Evolutionary conservation across 2,113 vertebrate species (phyloP).

Genomic region (Thunnus thynnus): DNA sequence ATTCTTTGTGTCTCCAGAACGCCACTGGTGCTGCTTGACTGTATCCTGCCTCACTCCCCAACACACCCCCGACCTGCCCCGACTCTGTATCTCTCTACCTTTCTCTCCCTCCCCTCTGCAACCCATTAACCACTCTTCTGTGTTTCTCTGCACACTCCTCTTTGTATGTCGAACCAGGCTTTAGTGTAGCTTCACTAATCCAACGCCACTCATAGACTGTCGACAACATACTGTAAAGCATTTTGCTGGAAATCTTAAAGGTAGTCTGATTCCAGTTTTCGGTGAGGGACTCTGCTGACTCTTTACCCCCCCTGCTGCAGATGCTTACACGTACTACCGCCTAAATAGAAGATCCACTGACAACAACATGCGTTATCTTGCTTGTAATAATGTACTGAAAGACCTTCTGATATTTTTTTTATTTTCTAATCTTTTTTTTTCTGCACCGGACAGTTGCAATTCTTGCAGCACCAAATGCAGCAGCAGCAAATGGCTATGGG

Average conservation of each 20-base stretch:
- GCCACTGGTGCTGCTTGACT: conserved; percentile 75
- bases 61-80: conserved; percentile 43
- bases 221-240: not conserved
- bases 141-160: conserved; percentile 62
- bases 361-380: not conserved
- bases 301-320: conserved; percentile 7
- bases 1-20: conserved; percentile 46
- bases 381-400: conserved; percentile 2
- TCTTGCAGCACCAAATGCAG: conserved; percentile 98
- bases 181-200: conserved; percentile 75
- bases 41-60: conserved; percentile 68
- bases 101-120: conserved; percentile 43
- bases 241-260: not conserved
- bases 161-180: conserved; percentile 59
- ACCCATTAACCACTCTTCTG: conserved; percentile 70
- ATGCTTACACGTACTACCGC: conserved; percentile 5
- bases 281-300: conserved; percentile 20
- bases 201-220: conserved; percentile 2
- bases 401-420: conserved; percentile 4
- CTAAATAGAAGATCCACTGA: not conserved
- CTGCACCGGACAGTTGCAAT: conserved; percentile 90
- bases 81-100: conserved; percentile 28
- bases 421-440: conserved; percentile 49
- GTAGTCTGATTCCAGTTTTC: conserved; percentile 2
- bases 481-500: conserved; percentile 94